Conservation (phyloP, 2,113 vertebrate genomes). For the Panthera leo region DNA sequence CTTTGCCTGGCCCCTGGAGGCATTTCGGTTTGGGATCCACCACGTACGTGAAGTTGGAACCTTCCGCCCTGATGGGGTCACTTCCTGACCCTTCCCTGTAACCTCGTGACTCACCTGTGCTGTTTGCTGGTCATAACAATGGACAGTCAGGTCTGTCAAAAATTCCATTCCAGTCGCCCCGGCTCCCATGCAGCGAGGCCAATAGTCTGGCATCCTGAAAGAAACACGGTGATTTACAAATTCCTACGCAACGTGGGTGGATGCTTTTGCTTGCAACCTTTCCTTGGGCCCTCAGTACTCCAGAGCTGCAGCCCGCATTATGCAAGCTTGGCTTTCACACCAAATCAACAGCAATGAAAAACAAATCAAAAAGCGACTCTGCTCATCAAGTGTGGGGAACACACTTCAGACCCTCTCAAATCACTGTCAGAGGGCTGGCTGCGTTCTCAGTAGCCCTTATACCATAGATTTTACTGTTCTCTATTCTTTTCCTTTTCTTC, state of each 20-base stretch:
- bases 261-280: slow-evolving; percentile 1
- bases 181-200: slow-evolving; percentile 22
- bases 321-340: not conserved
- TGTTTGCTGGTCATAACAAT: not conserved
- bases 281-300: not conserved
- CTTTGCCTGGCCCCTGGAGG: not conserved
- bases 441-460: not conserved
- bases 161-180: slow-evolving; percentile 4
- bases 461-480: not conserved
- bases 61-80: not conserved
- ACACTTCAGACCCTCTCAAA: slow-evolving; percentile 75
- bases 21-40: no score
- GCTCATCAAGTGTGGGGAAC: slow-evolving; percentile 67
- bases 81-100: not conserved
- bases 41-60: accelerated
- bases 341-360: not conserved
- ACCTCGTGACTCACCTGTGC: not conserved
- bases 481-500: not conserved
- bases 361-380: slow-evolving; percentile 66
- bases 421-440: slow-evolving; percentile 23
- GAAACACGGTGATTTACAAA: not conserved
- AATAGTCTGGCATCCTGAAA: not conserved
- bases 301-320: accelerated
- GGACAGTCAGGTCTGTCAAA: not conserved
- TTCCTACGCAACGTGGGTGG: slow-evolving; percentile 20